A percentile compares a stretch with the other conserved stretches of the same genome.
Conservation (phyloP, 2,113 vertebrate genomes). For the Dolichotis patagonum region DNA sequence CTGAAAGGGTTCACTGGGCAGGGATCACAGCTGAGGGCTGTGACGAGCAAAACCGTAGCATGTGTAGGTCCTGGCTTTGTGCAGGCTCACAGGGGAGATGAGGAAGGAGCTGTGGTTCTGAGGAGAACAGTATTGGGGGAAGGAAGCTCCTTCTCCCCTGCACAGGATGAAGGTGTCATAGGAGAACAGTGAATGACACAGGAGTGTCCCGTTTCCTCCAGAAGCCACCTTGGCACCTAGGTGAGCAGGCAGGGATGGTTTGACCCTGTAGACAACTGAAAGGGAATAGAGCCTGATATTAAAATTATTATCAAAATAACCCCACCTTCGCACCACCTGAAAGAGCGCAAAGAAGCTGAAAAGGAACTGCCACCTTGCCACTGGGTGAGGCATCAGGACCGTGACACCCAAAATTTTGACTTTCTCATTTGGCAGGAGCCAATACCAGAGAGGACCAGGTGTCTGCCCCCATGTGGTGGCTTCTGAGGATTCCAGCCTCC, state of each 20-base stretch:
- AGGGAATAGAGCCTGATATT: background rate
- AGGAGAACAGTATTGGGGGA: background rate
- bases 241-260: background rate
- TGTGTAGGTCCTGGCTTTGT: no score
- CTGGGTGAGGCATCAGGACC: background rate
- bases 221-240: background rate
- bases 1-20: background rate
- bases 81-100: no score
- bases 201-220: background rate
- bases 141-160: background rate
- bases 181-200: rapidly evolving
- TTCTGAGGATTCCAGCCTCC: background rate
- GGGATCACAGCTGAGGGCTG: background rate
- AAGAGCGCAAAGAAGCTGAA: background rate
- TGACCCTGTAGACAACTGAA: background rate
- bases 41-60: no score
- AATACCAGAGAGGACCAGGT: background rate
- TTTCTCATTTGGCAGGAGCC: background rate
- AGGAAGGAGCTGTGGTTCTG: background rate
- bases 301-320: background rate
- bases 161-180: background rate
- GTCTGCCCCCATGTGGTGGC: background rate
- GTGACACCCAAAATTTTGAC: background rate
- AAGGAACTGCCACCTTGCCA: no score
- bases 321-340: no score